Base-by-base conservation (phyloP, 2,113 vertebrate species). In the Hippopotamus amphibius region DNA sequence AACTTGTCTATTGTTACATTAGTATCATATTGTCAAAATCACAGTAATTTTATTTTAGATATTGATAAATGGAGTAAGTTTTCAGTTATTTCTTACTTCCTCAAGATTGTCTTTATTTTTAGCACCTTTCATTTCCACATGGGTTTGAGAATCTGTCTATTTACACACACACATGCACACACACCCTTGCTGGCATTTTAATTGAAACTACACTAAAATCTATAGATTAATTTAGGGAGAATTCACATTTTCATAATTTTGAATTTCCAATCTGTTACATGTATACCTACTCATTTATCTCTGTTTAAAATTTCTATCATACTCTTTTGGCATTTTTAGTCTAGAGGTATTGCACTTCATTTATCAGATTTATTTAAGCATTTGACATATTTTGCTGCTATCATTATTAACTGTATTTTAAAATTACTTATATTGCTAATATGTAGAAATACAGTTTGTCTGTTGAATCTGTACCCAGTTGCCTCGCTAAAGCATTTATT, bases 401-500 rank as follows among this genome's bases (percentile, higher is more conserved):
- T 6, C 50, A 0, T 59, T 76, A 30, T 74, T 90, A 55, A 10
- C 3, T 72, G 69, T 57, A 28, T 13, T 15, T 63, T 30, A 41
- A 46, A 72, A 50, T 80, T 88, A 65, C 6, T 11, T 81, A 1
- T 66, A 63, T 65, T 79, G 19, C 7, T 92, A 63, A 76, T 59
- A 84, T 65, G 28, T 28, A 66, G n/a, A 84, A 72, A 33, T 91
- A 59, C 0, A 48, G 65, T 57, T 88, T 87, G 24, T 72, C 1
- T 24, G 24, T 30, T 84, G 2, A 0, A 5, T 81, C 6, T 69
- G 13, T 5, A 69, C n/a, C n/a, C 0, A 46, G 2, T 7, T 26
- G 88, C 17, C 7, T 74, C 81, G 21, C 3, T 69, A 55, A 88
- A 80, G 7, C 15, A 28, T 69, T 59, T 72, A 74, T 24, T 83